phyloP scores from a whole-genome alignment of 1,140 invertebrate genomes.

The Andrena cerasifolii region DNA sequence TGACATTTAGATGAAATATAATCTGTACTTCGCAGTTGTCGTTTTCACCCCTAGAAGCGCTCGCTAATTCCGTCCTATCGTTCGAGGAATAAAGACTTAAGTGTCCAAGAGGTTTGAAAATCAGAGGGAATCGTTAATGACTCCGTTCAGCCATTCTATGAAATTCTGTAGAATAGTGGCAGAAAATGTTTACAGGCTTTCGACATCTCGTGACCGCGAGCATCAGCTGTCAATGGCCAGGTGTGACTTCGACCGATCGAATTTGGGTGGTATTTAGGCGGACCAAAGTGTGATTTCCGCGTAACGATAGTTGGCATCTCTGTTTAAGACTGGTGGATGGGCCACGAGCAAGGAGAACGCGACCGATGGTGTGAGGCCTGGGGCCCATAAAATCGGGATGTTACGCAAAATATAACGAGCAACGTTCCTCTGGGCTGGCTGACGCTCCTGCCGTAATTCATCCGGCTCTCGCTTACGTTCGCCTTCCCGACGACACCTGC shows the following conservation, averaged over 20 bases:
- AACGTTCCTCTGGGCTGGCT: conserved; percentile 70
- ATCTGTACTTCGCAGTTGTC: too few species aligned
- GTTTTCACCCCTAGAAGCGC: too few species aligned
- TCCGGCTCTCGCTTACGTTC: conserved; percentile 73
- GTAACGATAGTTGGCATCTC: conserved; percentile 70
- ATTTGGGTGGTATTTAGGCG: not conserved
- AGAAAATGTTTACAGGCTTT: too few species aligned
- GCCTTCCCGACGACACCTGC: conserved; percentile 78
- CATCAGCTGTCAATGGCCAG: too few species aligned
- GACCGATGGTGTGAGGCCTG: conserved; percentile 50
- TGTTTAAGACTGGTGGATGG: conserved; percentile 46
- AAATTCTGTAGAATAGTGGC: too few species aligned
- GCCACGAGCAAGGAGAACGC: conserved; percentile 33
- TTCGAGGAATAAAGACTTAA: too few species aligned
- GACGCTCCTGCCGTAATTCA: conserved; percentile 80
- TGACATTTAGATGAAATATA: too few species aligned
- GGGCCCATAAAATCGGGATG: conserved; percentile 82
- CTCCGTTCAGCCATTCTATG: too few species aligned
- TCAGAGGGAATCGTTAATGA: too few species aligned
- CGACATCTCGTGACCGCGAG: too few species aligned
- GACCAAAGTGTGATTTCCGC: not conserved
- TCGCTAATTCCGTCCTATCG: too few species aligned
- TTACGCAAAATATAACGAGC: conserved; percentile 81
- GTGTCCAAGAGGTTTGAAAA: too few species aligned
- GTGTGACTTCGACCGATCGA: not conserved